These are phyloP conservation scores for Tyria jacobaeae DNA, from an alignment of 2,888 invertebrate genomes.

Conservation along the genomic window DNA sequence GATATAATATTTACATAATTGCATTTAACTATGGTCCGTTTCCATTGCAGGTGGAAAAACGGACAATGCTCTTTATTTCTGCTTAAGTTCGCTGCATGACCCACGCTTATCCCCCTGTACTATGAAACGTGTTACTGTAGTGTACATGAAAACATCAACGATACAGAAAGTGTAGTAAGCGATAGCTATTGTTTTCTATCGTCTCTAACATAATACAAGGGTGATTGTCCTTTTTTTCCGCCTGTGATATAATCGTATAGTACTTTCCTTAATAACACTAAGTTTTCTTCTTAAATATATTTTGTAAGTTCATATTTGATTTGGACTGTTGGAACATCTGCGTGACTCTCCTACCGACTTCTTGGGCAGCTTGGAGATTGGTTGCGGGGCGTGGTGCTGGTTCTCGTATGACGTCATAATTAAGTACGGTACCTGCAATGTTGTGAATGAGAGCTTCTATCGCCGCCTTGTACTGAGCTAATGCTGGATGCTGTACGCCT, in stretches of 20 bases:
- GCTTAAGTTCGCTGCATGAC: no score
- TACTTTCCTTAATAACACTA: slow-evolving; percentile 49
- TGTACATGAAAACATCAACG: no score
- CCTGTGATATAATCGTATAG: no score
- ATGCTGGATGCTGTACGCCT: slow-evolving; percentile 67
- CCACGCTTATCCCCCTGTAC: no score
- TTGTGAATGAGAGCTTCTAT: slow-evolving; percentile 77
- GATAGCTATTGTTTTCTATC: no score
- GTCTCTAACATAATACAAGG: no score
- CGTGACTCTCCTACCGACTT: slow-evolving; percentile 79
- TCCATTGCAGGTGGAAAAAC: no score
- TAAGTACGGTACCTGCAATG: slow-evolving; percentile 49
- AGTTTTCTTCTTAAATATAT: slow-evolving; percentile 83
- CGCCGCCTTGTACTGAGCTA: slow-evolving; percentile 72
- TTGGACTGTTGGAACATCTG: slow-evolving; percentile 83
- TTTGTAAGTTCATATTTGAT: slow-evolving; percentile 79
- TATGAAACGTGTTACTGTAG: no score
- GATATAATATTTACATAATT: slow-evolving; percentile 5
- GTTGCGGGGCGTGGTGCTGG: slow-evolving; percentile 56
- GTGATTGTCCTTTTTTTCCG: no score
- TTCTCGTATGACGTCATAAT: slow-evolving; percentile 41
- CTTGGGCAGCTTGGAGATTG: slow-evolving; percentile 75
- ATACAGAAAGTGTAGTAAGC: no score
- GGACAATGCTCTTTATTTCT: no score
- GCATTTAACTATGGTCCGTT: neutral